A percentile compares a stretch with the other conserved stretches of the same genome.
Conservation (phyloP, 2,888 invertebrate genomes). For the Aethes cnicana region DNA sequence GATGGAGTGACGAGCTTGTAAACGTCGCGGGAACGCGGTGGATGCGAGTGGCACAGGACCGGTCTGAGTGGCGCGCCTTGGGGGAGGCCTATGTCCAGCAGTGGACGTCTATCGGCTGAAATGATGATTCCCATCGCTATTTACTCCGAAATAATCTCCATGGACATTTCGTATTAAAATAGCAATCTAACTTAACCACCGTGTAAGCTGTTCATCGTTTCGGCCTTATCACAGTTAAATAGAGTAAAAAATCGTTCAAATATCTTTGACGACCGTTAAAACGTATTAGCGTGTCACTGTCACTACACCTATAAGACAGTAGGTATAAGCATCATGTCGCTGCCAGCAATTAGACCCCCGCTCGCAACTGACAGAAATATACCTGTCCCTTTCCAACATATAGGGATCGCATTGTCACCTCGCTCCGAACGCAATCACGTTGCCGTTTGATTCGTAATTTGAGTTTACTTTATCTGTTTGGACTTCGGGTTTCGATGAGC, state of each 20-base stretch:
- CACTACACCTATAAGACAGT: slow-evolving; percentile 44
- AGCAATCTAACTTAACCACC: no score
- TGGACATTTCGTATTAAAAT: no score
- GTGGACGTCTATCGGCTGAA: no score
- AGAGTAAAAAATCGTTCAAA: neutral
- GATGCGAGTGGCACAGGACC: no score
- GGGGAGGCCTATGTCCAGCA: no score
- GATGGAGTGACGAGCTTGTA: no score
- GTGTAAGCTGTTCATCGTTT: no score
- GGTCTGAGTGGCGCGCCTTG: no score
- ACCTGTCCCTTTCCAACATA: slow-evolving; percentile 49
- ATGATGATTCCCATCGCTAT: no score
- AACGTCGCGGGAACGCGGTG: no score
- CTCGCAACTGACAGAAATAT: slow-evolving; percentile 50
- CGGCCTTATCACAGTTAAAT: no score
- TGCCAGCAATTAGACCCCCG: slow-evolving; percentile 76
- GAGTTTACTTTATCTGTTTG: slow-evolving; percentile 58
- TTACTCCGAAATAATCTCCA: no score
- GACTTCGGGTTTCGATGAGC: neutral
- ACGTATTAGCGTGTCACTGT: slow-evolving; percentile 19
- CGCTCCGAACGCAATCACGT: slow-evolving; percentile 65
- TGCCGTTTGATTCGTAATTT: slow-evolving; percentile 63
- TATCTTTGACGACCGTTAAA: neutral
- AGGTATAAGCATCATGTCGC: slow-evolving; percentile 73
- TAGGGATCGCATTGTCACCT: slow-evolving; percentile 39